Conservation (phyloP, 2,797 vertebrate genomes). For the Siniperca scherzeri region DNA sequence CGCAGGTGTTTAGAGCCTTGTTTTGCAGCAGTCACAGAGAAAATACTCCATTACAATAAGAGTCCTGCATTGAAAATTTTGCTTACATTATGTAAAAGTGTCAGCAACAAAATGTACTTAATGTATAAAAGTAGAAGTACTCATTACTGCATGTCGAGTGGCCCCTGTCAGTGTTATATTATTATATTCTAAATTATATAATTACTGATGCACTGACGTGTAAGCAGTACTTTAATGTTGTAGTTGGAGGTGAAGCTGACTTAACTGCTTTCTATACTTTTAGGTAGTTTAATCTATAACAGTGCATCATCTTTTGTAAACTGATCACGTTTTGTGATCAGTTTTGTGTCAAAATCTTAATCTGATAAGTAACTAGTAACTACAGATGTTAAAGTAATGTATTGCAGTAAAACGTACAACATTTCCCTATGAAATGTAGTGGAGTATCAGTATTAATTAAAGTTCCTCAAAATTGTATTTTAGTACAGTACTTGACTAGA, state of each 20-base stretch:
- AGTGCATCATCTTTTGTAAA: too few relatives aligned
- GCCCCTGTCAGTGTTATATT: background rate
- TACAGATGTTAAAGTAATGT: too few relatives aligned
- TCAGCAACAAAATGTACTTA: background rate
- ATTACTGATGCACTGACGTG: too few relatives aligned
- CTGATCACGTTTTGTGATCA: too few relatives aligned
- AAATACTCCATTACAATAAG: background rate
- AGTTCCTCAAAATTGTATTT: background rate
- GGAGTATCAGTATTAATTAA: background rate
- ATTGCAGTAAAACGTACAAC: background rate
- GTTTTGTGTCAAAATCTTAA: too few relatives aligned
- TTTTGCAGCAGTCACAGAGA: conserved; percentile 9
- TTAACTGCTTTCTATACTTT: too few relatives aligned
- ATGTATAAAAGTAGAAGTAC: background rate
- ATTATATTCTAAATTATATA: background rate
- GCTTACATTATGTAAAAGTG: too few relatives aligned
- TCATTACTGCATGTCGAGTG: background rate
- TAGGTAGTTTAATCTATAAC: too few relatives aligned
- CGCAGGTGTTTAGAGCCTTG: conserved; percentile 55
- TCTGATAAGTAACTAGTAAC: too few relatives aligned
- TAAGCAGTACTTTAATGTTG: too few relatives aligned
- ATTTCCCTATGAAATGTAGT: background rate
- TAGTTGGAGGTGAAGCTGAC: too few relatives aligned
- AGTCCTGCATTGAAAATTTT: too few relatives aligned
- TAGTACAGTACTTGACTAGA: background rate